Conservation (phyloP, 2,113 vertebrate genomes). For the Gallinago undulata region DNA sequence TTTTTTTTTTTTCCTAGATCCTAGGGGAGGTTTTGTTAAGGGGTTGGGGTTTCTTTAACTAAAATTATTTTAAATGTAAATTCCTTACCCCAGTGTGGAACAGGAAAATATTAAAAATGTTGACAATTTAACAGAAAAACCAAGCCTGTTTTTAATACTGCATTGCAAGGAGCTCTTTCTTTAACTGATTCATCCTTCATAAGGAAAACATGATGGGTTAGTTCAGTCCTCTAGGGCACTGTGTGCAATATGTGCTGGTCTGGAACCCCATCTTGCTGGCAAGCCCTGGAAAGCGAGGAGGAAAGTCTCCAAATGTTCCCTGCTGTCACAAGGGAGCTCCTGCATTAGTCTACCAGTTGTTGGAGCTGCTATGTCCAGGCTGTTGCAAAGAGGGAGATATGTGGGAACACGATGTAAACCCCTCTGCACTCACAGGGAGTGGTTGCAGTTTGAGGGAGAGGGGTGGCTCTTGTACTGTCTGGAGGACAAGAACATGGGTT, state of each 20-base stretch:
- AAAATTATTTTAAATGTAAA: not conserved
- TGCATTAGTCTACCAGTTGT: not conserved
- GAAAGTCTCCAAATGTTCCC: not conserved
- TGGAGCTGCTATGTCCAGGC: not conserved
- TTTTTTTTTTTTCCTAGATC: not conserved
- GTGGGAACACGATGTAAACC: not conserved
- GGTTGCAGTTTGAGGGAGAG: not conserved
- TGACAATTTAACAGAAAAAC: not conserved
- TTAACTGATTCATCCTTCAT: not conserved
- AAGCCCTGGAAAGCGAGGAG: not conserved
- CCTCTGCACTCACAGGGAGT: fast-evolving
- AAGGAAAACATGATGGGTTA: not conserved
- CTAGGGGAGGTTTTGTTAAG: not conserved
- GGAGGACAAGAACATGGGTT: not conserved
- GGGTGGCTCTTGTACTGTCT: not conserved
- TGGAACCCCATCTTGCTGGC: not conserved
- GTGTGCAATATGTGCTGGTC: not conserved
- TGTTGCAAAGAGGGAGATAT: not conserved
- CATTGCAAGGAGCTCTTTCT: not conserved
- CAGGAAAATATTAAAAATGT: not conserved
- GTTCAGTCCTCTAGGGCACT: not conserved
- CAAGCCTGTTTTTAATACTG: not conserved
- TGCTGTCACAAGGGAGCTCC: not conserved
- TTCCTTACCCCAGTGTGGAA: not conserved
- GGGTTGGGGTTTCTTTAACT: not conserved